Percentiles rank a stretch among this genome's conserved stretches.
Conservation (phyloP, 2,888 invertebrate species). For the Thecophora atra region DNA sequence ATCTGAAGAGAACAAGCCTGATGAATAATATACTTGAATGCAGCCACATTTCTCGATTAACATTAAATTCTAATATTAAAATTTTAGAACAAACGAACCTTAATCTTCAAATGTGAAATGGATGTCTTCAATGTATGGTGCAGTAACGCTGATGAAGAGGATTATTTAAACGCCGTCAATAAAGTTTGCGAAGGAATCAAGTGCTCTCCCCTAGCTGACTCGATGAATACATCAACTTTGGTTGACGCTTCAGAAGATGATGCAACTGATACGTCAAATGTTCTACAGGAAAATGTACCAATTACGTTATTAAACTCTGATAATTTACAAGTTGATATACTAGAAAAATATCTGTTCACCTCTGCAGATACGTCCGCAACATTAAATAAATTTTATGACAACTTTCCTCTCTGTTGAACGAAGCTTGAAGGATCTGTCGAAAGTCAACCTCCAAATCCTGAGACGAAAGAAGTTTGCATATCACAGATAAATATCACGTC, state of each 20-base stretch:
- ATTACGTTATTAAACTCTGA: background rate
- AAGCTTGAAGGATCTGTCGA: background rate
- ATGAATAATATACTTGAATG: too few relatives aligned
- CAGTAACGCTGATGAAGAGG: background rate
- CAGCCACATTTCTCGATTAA: background rate
- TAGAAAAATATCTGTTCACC: background rate
- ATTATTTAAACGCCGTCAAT: background rate
- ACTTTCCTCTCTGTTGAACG: background rate
- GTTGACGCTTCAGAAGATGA: background rate
- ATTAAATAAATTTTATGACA: background rate
- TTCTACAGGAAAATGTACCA: too few relatives aligned
- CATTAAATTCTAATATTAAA: background rate
- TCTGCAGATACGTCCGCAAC: background rate
- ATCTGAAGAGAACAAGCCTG: too few relatives aligned
- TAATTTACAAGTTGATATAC: background rate
- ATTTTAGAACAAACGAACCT: background rate
- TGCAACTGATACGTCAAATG: background rate
- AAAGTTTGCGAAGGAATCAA: background rate
- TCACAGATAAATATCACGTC: background rate
- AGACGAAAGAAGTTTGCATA: background rate
- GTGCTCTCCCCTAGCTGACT: background rate
- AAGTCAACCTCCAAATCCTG: background rate
- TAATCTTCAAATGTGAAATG: background rate
- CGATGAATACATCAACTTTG: background rate
- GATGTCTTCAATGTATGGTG: background rate